phyloP scores from a whole-genome alignment of 2,113 vertebrate genomes.

The Perognathus longimembris region DNA sequence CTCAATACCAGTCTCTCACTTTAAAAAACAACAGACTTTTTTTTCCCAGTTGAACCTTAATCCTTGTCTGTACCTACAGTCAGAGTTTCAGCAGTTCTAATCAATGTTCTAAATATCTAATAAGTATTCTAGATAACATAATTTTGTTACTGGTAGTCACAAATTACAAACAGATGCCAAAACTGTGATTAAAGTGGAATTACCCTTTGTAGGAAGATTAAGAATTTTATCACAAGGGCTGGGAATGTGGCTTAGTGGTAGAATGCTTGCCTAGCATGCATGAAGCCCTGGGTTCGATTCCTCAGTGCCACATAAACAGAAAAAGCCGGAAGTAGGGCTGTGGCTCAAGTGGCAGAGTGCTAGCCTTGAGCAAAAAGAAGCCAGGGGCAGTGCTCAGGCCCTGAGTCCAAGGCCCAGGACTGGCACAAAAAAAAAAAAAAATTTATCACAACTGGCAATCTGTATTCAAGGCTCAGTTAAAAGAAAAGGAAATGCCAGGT shows the following conservation, averaged over 20 bases:
- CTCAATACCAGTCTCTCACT: slow-evolving; percentile 15
- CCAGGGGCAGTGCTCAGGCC: too few species aligned
- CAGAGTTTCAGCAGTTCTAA: slow-evolving; percentile 1
- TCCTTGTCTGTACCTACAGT: neutral
- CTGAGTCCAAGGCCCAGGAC: too few species aligned
- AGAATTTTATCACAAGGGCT: slow-evolving; percentile 2
- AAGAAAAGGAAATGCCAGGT: slow-evolving; percentile 35
- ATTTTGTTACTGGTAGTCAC: slow-evolving; percentile 18
- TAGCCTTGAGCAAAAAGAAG: too few species aligned
- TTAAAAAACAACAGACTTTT: slow-evolving; percentile 37
- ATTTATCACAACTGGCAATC: neutral
- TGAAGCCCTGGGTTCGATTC: too few species aligned
- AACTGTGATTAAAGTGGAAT: slow-evolving; percentile 10
- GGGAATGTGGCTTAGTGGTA: too few species aligned
- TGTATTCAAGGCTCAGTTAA: slow-evolving; percentile 20
- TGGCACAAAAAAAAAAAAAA: too few species aligned
- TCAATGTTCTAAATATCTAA: too few species aligned
- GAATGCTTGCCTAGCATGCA: too few species aligned
- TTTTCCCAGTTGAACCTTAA: slow-evolving; percentile 32
- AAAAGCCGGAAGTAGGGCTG: too few species aligned
- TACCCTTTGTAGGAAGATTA: neutral
- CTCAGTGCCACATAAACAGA: too few species aligned
- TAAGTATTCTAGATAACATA: neutral
- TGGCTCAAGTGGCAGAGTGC: too few species aligned
- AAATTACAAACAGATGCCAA: neutral